Evolutionary conservation across 2,113 vertebrate species (phyloP), one percentile per base, ranked within the genome.

Genomic region (Seriola aureovittata): DNA sequence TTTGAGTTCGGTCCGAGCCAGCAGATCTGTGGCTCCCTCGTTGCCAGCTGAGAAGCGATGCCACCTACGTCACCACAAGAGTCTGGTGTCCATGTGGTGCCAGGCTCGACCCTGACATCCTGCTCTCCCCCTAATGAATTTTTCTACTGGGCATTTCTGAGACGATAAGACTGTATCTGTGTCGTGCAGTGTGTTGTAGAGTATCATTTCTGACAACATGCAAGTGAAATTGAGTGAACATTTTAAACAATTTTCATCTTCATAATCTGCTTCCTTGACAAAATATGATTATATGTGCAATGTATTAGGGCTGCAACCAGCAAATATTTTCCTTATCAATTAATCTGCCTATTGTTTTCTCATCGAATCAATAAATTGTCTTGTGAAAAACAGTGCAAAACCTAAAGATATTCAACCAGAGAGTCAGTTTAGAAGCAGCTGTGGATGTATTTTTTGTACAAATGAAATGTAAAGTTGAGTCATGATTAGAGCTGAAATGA

Each of bases 11-110:
- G 23, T 13, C 32, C 0, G 48, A 63, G 25, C 55, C 36, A 65
- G 36, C 71, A 38, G 82, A 66, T 64, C 29, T 55, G 25, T 59
- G 38, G 62, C 40, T 84, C 4, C 38, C 44, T 68, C 65, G 52
- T 19, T 74, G 73, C 59, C 81, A 54, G 36, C 8, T 52, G 72
- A 73, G 42, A 82, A 75, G 76, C 48, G 5, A 57, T 74, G 23
- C 58, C 46, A 38, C 36, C 71, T 82, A 40, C 2, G 1, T 68
- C 65, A 62, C 14, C 4, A 69, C 75, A 77, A 58, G 44, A 36
- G 38, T 50, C 68, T 0, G 0, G 54, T n/a, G 14, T 57, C 11
- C 23, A 54, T 10, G 14, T 48, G 54, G 42, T 42, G 11, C 25
- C 75, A 66, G 32, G 29, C 16, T 13, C 44, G 12, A 4, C 16